Evolutionary conservation across 2,113 vertebrate species (phyloP), one percentile per base, ranked within the genome.

Genomic region (Megatriorchis doriae): DNA sequence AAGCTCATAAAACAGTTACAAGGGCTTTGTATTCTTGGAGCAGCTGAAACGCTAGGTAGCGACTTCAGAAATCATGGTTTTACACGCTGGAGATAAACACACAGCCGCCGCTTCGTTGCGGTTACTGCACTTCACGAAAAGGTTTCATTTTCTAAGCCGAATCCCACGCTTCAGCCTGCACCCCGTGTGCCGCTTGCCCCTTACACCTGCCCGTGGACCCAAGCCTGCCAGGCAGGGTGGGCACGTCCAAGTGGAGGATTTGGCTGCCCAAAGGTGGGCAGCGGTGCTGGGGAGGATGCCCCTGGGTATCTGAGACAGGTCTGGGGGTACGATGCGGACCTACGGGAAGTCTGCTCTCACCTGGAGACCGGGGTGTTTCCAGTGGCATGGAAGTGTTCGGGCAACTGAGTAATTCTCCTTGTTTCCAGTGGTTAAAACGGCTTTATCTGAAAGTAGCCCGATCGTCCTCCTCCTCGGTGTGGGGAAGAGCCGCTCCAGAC

Each of bases 21-120:
- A 88, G 21, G 11, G 9, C 40, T 87, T 34, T 82, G 16, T 22
- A 1, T 19, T 21, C 45, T 73, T 15, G 18, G 27, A 59, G 53
- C 16, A 31, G 25, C 45, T 47, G 59, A 32, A 59, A 6, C 2
- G 2, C 27, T 13, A 47, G 45, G 36, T 31, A 17, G 5, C 0
- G 3, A 16, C 20, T 52, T 52, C 52, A 56, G 48, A 72, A 73
- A 16, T 15, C 9, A 50, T 11, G 29, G 23, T 15, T 86, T 77
- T 66, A 34, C 0, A 0, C 1, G 3, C 63, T 78, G n/a, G 42
- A 92, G 52, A 8, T 27, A 23, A 86, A n/a, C 42, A 65, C 3
- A 3, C 5, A 59, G 48, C 43, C 1, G 1, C 21, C 32, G 0
- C 71, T 31, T 70, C 4, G 0, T 21, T 38, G 85, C 0, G 5